These are phyloP conservation scores for Gadus chalcogrammus DNA, from an alignment of 2,113 vertebrate genomes.

Conservation along the genomic window DNA sequence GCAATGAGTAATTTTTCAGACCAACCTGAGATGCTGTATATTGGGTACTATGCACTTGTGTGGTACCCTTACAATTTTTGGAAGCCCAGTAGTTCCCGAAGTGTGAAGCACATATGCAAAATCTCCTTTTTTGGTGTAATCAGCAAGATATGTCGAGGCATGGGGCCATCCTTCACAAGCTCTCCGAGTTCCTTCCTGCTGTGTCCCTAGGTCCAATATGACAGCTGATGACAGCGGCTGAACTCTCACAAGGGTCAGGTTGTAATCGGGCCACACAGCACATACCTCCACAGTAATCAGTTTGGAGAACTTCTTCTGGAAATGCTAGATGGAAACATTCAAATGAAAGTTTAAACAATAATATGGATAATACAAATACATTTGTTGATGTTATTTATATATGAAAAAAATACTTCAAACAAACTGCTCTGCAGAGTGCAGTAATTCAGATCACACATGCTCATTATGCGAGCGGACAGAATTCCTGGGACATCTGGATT, in stretches of 20 bases:
- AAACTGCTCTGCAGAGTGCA: conserved; percentile 82
- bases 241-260: conserved; percentile 75
- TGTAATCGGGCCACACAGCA: conserved; percentile 60
- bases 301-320: conserved; percentile 60
- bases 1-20: conserved; percentile 1
- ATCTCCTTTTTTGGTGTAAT: conserved; percentile 31
- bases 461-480: conserved; percentile 75
- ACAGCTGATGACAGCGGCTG: conserved; percentile 7
- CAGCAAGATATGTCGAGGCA: conserved; percentile 23
- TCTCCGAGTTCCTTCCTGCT: neutral
- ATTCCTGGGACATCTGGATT: conserved; percentile 80
- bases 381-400: neutral
- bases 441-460: conserved; percentile 75
- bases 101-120: conserved; percentile 89
- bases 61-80: conserved; percentile 90
- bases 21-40: conserved; percentile 87
- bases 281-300: conserved; percentile 55
- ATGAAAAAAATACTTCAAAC: conserved; percentile 66
- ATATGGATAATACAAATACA: neutral
- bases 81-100: conserved; percentile 90
- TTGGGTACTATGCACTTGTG: conserved; percentile 92
- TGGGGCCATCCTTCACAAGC: neutral
- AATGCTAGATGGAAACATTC: conserved; percentile 68
- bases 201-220: neutral
- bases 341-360: neutral